Conservation (phyloP, 1,140 invertebrate species). For the Meloidogyne chitwoodi region DNA sequence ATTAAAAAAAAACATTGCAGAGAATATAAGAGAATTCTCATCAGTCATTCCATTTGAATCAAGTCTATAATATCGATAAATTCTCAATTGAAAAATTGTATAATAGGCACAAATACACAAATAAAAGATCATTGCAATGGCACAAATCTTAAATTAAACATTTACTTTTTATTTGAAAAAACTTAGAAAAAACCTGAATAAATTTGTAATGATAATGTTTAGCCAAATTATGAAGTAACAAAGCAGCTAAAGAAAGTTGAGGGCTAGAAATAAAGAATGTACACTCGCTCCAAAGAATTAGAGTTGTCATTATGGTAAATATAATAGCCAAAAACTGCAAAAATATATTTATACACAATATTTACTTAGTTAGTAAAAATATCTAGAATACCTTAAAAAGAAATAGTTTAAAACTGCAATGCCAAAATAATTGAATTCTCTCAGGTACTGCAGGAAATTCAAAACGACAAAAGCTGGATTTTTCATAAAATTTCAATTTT, state of each 20-base stretch:
- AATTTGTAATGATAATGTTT: slow-evolving; percentile 83
- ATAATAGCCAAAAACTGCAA: slow-evolving; percentile 71
- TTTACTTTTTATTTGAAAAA: neutral
- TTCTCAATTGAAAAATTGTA: slow-evolving; percentile 88
- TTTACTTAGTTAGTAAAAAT: no score
- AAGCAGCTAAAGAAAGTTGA: slow-evolving; percentile 87
- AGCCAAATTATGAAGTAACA: slow-evolving; percentile 78
- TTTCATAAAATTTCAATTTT: neutral
- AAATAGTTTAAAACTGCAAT: slow-evolving; percentile 40
- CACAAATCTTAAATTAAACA: slow-evolving; percentile 69
- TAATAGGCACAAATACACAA: slow-evolving; percentile 95
- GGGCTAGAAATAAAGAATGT: slow-evolving; percentile 88
- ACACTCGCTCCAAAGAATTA: slow-evolving; percentile 96
- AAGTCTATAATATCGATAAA: slow-evolving; percentile 93
- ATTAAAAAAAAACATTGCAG: slow-evolving; percentile 70
- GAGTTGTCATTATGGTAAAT: slow-evolving; percentile 73
- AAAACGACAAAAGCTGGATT: neutral
- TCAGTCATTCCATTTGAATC: slow-evolving; percentile 95
- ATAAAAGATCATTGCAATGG: slow-evolving; percentile 83
- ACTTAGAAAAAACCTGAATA: slow-evolving; percentile 74
- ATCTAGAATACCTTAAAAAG: slow-evolving; percentile 10
- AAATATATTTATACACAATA: slow-evolving; percentile 20
- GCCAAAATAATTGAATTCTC: slow-evolving; percentile 34
- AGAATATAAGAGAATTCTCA: slow-evolving; percentile 96
- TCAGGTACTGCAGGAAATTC: neutral